Conservation (phyloP, 37 sponge, comb jelly and placozoan species). For the Halichondria panicea region DNA sequence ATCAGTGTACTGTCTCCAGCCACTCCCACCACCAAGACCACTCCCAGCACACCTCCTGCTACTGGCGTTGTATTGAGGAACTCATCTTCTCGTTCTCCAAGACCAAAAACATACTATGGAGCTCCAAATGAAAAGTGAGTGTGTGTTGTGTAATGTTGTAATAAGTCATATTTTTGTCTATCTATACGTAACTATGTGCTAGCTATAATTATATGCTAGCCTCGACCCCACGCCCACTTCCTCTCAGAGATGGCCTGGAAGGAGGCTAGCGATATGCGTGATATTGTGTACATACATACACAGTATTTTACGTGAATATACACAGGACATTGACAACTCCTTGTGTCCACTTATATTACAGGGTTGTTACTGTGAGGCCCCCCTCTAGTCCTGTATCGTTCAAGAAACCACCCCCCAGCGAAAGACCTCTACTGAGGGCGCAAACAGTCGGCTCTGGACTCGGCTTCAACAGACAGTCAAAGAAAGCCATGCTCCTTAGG, state of each 20-base stretch:
- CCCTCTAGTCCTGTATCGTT: too few species aligned
- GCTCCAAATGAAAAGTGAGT: not conserved
- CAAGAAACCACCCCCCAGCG: slow-evolving; percentile 13
- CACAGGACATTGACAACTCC: too few species aligned
- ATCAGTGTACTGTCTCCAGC: not conserved
- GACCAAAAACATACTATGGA: slow-evolving; percentile 4
- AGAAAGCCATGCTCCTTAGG: slow-evolving; percentile 53
- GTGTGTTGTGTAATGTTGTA: not conserved
- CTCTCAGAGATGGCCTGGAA: too few species aligned
- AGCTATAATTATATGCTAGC: not conserved
- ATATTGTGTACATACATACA: too few species aligned
- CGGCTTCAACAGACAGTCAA: slow-evolving; percentile 14
- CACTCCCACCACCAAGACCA: not conserved
- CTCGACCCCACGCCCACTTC: not conserved
- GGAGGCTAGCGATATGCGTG: too few species aligned
- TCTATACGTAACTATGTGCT: not conserved
- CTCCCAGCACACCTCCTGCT: not conserved
- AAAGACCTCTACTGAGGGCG: slow-evolving; percentile 7
- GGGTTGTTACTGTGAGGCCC: too few species aligned
- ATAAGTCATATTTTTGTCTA: not conserved
- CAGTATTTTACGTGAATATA: too few species aligned
- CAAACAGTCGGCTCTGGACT: slow-evolving; percentile 19
- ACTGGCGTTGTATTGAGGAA: not conserved
- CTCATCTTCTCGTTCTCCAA: not conserved
- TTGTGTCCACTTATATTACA: too few species aligned